Conservation (phyloP, 2,797 vertebrate genomes). For the Tauraco hartlaubi region DNA sequence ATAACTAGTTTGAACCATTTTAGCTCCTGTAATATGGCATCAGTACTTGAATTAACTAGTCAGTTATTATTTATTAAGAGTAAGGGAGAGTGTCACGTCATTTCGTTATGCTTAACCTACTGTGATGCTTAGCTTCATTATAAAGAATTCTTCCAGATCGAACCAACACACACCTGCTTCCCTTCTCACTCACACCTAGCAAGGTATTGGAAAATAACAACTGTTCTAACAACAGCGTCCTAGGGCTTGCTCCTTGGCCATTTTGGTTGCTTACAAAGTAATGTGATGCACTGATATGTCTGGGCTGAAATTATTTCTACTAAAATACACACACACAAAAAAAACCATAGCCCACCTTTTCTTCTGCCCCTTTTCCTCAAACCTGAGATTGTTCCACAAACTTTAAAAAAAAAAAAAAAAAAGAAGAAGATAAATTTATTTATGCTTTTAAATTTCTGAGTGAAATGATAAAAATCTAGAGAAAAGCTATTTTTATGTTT, state of each 20-base stretch:
- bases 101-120: neutral
- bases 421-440: neutral
- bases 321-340: neutral
- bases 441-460: neutral
- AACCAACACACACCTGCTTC: neutral
- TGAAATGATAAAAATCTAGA: neutral
- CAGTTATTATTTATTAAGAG: constrained; percentile 17
- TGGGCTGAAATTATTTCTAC: neutral
- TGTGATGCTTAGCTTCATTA: neutral
- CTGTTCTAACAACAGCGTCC: neutral
- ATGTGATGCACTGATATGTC: neutral
- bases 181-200: neutral
- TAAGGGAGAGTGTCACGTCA: neutral
- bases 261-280: neutral
- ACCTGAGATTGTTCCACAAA: neutral
- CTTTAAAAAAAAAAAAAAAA: neutral
- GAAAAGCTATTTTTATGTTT: neutral
- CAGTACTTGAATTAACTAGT: constrained; percentile 6
- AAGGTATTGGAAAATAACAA: neutral
- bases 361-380: neutral
- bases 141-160: neutral
- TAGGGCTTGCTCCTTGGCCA: neutral
- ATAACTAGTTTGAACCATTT: neutral
- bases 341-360: neutral
- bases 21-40: neutral